Percentiles rank a stretch among this genome's conserved stretches.
These are phyloP conservation scores for Tenthredo livida DNA, from an alignment of 2,888 invertebrate species.

Conservation along the genomic window DNA sequence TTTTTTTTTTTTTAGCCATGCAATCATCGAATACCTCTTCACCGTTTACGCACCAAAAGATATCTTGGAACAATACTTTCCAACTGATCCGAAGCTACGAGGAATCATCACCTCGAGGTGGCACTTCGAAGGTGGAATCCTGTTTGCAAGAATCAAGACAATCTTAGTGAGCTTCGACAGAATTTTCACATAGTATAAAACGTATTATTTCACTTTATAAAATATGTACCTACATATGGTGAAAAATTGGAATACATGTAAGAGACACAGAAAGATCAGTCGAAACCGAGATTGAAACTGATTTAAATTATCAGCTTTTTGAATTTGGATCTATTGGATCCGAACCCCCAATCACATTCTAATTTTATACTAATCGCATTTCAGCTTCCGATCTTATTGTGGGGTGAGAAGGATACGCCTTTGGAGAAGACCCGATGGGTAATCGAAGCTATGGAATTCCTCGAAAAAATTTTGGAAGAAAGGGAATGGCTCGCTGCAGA, in stretches of 20 bases:
- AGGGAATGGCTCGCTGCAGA: conserved; percentile 18
- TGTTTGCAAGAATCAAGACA: conserved; percentile 24
- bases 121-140: conserved; percentile 31
- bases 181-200: neutral
- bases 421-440: conserved; percentile 1
- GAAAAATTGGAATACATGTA: neutral
- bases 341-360: neutral
- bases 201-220: neutral
- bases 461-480: conserved; percentile 8
- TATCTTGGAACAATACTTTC: conserved; percentile 23
- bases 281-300: neutral
- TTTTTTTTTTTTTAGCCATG: conserved; percentile 5
- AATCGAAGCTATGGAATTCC: neutral
- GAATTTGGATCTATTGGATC: neutral
- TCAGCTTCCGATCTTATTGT: conserved; percentile 9
- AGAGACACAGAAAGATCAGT: neutral
- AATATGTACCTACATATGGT: neutral
- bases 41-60: conserved; percentile 40
- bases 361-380: neutral
- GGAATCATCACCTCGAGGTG: conserved; percentile 32
- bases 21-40: conserved; percentile 35
- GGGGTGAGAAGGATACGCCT: neutral
- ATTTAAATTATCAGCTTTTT: neutral
- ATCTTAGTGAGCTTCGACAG: conserved; percentile 5
- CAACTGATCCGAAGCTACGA: conserved; percentile 38